These are phyloP conservation scores for Eupristina koningsbergeri DNA, from an alignment of 1,140 invertebrate species.

Conservation along the genomic window DNA sequence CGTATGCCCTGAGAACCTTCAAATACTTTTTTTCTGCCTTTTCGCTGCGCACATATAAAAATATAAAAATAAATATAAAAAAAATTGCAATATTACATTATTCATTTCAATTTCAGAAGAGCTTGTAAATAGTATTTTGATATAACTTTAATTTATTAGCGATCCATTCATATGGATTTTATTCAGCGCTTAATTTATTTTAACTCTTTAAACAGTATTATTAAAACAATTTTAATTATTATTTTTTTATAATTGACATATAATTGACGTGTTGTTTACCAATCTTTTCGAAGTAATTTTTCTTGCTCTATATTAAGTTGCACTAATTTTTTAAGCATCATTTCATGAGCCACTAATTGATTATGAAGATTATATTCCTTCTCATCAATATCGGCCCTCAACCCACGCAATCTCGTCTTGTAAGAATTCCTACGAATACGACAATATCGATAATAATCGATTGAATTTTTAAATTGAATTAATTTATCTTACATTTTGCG, in stretches of 20 bases:
- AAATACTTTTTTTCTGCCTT: constrained; percentile 52
- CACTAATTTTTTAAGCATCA: constrained; percentile 45
- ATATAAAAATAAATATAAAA: neutral
- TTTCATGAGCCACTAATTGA: constrained; percentile 34
- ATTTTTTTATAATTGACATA: neutral
- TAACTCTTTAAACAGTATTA: too few species aligned
- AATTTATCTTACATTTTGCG: constrained; percentile 38
- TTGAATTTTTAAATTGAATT: constrained; percentile 15
- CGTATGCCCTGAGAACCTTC: constrained; percentile 52
- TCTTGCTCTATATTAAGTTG: constrained; percentile 44
- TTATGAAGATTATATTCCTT: constrained; percentile 37
- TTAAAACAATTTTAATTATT: too few species aligned
- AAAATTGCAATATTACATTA: neutral
- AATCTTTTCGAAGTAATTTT: constrained; percentile 35
- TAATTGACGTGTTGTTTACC: neutral
- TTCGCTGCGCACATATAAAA: constrained; percentile 48
- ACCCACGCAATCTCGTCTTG: constrained; percentile 22
- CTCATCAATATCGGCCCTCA: constrained; percentile 14
- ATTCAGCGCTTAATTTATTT: too few species aligned
- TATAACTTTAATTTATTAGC: neutral
- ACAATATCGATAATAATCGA: neutral
- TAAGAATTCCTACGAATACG: constrained; percentile 30
- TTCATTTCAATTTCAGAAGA: neutral
- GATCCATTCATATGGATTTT: too few species aligned
- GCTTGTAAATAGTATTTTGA: neutral